Percentiles rank a stretch among this genome's conserved stretches.
phyloP scores from a whole-genome alignment of 2,113 vertebrate genomes.

The Caretta caretta region DNA sequence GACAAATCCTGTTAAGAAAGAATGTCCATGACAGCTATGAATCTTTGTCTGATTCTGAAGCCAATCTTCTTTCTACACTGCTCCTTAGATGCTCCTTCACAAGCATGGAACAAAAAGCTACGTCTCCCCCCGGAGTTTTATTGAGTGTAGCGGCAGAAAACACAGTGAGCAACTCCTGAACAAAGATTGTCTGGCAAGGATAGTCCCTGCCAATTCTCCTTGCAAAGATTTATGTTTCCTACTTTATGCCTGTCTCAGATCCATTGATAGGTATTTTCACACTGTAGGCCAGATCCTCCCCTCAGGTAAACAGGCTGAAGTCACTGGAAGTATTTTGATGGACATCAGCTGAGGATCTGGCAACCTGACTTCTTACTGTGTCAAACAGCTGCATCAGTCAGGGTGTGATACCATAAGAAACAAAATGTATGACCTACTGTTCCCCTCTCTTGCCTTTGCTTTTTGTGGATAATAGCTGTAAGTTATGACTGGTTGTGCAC shows the following conservation, averaged over 20 bases:
- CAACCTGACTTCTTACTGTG: neutral
- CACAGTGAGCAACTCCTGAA: neutral
- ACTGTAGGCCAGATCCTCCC: neutral
- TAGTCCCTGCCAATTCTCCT: neutral
- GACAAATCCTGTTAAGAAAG: constrained; percentile 29
- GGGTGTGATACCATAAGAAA: neutral
- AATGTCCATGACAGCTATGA: neutral
- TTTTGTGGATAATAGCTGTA: neutral
- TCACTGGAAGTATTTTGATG: neutral
- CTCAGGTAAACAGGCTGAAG: neutral
- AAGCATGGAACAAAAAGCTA: neutral
- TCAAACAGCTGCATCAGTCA: neutral
- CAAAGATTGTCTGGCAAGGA: neutral
- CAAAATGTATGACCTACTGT: neutral
- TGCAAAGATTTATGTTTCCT: neutral
- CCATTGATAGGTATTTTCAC: neutral
- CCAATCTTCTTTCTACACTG: neutral
- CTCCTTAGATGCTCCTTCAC: neutral
- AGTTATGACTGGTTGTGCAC: neutral
- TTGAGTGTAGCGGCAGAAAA: neutral
- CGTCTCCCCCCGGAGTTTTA: fast-evolving
- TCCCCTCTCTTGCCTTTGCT: neutral
- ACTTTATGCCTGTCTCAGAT: neutral
- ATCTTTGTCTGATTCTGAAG: neutral
- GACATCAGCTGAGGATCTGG: neutral